Base-by-base conservation (phyloP, 2,888 invertebrate species). In the Linnaemya vulpina region DNA sequence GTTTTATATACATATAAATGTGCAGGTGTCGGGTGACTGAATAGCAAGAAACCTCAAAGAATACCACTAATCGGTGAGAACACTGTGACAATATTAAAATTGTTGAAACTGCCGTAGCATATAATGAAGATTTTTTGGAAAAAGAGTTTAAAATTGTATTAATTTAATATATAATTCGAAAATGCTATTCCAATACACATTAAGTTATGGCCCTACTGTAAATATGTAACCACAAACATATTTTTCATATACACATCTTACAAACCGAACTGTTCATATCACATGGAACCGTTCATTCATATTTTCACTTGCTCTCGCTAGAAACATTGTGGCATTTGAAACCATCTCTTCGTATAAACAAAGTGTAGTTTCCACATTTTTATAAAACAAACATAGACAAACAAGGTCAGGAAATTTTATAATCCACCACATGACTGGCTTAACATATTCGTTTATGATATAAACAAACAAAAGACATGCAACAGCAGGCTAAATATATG, bases 391-490 rank as follows among this genome's bases (percentile, higher is more conserved):
- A 78, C 58, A 58, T 63, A 70, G 63, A 83, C 86, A 83, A 79
- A 83, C 81, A 87, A 53, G 20, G 17, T 53, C 58, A 30, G 58
- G 35, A 35, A 20, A 62, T 40, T 13, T 49, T 86, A 83, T 65
- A 87, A 87, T 88, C 88, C 88, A 88, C 88, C 88, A 88, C 87
- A 88, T 88, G 88, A 53, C 83, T 75, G 67, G 30, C 22, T 10
- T 4, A 60, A 58, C 30, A 30, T 30, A 3, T 30, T 30, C 30
- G 30, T 30, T 3, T 30, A 5, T 30, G 30, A 58, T 13, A 13
- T 58, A 58, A 20, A 70, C 68, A 74, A 75, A 75, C 67, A 63
- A 75, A 62, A 74, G 71, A 58, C 60, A 80, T 86, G 87, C 87
- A 88, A 87, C 87, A 87, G 87, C 87, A 85, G 78, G 73, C 40